phyloP scores from a whole-genome alignment of 2,797 vertebrate species.

The Rhadinocentrus ornatus region DNA sequence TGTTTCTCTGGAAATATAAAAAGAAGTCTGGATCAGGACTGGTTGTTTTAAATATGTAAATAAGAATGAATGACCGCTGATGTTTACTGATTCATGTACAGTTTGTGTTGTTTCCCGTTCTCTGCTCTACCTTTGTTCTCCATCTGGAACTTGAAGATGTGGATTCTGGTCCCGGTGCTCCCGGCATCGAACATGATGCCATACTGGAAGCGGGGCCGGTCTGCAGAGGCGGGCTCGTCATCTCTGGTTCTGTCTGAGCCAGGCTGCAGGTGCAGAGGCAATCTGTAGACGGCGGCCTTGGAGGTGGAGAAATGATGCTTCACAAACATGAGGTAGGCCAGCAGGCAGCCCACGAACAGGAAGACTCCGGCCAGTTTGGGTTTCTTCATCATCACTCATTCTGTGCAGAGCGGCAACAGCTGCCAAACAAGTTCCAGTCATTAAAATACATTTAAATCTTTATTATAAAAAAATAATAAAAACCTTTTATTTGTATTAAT shows the following conservation, averaged over 20 bases:
- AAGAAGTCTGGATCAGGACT: too few species aligned
- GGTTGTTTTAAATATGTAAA: too few species aligned
- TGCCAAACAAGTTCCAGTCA: slow-evolving; percentile 1
- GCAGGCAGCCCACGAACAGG: slow-evolving; percentile 81
- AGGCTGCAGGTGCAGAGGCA: slow-evolving; percentile 13
- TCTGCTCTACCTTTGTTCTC: slow-evolving; percentile 81
- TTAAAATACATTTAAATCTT: not conserved
- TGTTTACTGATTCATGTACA: too few species aligned
- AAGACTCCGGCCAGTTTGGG: slow-evolving; percentile 84
- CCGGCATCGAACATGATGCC: slow-evolving; percentile 96
- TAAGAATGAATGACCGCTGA: too few species aligned
- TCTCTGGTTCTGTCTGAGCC: slow-evolving; percentile 25
- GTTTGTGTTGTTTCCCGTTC: too few species aligned
- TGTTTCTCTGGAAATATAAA: too few species aligned
- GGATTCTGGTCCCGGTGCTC: slow-evolving; percentile 94
- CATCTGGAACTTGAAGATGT: slow-evolving; percentile 89
- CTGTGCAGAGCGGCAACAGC: slow-evolving; percentile 31
- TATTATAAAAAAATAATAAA: too few species aligned
- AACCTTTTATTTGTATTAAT: too few species aligned
- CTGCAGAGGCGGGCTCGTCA: slow-evolving; percentile 1
- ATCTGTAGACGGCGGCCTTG: slow-evolving; percentile 44
- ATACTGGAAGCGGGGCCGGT: slow-evolving; percentile 78
- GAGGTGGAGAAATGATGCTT: slow-evolving; percentile 81
- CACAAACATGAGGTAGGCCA: slow-evolving; percentile 87
- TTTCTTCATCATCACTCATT: slow-evolving; percentile 86